Evolutionary conservation across 2,797 vertebrate species (phyloP), one percentile per base, ranked within the genome.

Genomic region (Hephaestus fuliginosus): DNA sequence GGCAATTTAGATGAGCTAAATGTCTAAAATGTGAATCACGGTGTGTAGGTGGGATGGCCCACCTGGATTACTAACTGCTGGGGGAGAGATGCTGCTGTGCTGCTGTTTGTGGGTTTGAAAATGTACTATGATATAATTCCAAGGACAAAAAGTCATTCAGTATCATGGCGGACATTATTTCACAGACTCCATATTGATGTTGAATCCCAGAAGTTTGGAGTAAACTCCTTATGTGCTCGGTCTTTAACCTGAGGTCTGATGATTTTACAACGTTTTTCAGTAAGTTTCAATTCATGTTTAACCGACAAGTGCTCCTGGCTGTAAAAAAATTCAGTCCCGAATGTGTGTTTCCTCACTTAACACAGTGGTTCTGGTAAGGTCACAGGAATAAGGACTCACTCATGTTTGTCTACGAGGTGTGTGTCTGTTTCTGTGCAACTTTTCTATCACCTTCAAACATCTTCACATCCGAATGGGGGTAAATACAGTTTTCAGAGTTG

Each of bases 1-100:
- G 76, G 67, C 84, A 83, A 84, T 79, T 81, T 74, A 83, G 79
- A 80, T 70, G 83, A 89, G 85, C 83, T 84, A 83, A 89, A 88
- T 86, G 84, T 89, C 80, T 85, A 78, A 88, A 86, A 83, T 18
- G 48, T 93, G 89, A 93, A 65, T 93, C 92, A 92, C 58, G 7
- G 13, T 65, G 81, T 78, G 92, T 87, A 62, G 90, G 91, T 85
- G 89, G 76, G 62, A 66, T 77, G 74, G 80, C 83, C 88, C 89
- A 91, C 88, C 91, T 91, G 90, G 88, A 89, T 89, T 83, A 74
- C 74, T 90, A 87, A 90, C 91, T 70, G 86, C 79, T 83, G 79
- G 62, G 73, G 82, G 65, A 75, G 74, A 82, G 69, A 80, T 68
- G 80, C 80, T 78, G 76, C 81, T 74, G 75, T 76, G 60, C 66